Percentiles rank a stretch among this genome's conserved stretches.
Evolutionary conservation across 1,140 invertebrate genomes (phyloP).

Genomic region (Psilanteris sp.): DNA sequence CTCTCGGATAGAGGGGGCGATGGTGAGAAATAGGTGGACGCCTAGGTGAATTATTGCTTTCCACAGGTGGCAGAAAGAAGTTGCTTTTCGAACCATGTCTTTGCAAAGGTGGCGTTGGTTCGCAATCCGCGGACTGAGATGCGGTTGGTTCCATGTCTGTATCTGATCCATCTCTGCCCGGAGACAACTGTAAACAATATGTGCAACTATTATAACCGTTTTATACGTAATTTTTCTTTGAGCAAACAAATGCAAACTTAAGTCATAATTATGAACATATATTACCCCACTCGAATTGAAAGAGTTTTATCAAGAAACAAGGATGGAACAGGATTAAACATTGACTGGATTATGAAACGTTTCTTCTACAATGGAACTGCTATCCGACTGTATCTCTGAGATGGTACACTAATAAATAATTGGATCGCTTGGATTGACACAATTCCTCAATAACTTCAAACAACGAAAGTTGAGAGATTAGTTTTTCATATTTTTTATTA

Average conservation of each 20-base stretch:
- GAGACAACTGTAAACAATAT: constrained; percentile 84
- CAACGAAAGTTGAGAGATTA: constrained; percentile 31
- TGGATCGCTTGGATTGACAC: constrained; percentile 1
- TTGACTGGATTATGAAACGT: constrained; percentile 15
- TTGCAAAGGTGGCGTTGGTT: constrained; percentile 93
- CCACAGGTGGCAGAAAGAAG: constrained; percentile 89
- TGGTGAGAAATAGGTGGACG: constrained; percentile 80
- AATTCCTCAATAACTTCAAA: constrained; percentile 4
- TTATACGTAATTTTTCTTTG: no score
- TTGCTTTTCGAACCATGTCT: constrained; percentile 94
- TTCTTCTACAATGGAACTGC: constrained; percentile 21
- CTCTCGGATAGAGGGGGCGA: constrained; percentile 83
- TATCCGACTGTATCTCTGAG: constrained; percentile 21
- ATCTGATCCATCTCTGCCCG: constrained; percentile 87
- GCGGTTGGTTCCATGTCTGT: constrained; percentile 91
- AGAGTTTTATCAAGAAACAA: constrained; percentile 1
- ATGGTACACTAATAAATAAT: constrained; percentile 35
- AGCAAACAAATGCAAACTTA: constrained; percentile 26
- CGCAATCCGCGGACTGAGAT: constrained; percentile 95
- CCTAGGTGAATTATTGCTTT: constrained; percentile 83
- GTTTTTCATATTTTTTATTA: no score
- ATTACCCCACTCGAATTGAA: constrained; percentile 2
- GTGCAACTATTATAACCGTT: no score
- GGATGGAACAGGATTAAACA: not conserved
- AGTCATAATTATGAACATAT: not conserved